A percentile compares a stretch with the other conserved stretches of the same genome.
phyloP scores from a whole-genome alignment of 2,113 vertebrate species.

The Pituophis catenifer region DNA sequence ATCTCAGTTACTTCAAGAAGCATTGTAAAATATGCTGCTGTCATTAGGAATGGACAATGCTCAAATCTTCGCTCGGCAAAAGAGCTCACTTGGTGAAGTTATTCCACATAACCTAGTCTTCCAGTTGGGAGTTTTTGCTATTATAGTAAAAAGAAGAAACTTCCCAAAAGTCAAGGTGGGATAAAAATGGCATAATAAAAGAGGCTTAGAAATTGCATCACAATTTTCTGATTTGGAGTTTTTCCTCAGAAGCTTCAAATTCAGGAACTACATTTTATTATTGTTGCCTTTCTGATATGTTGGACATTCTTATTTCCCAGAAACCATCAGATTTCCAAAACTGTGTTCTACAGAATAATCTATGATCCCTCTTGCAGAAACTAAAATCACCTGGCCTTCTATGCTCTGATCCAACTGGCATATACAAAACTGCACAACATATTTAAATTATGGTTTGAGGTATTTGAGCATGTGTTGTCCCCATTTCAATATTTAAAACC shows the following conservation, averaged over 20 bases:
- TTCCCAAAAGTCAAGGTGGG: not conserved
- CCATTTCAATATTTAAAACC: not conserved
- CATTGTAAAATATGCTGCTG: not conserved
- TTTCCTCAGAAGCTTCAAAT: not conserved
- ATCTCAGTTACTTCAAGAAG: not conserved
- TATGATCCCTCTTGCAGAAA: not conserved
- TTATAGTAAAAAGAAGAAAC: not conserved
- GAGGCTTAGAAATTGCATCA: not conserved
- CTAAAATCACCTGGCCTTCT: not conserved
- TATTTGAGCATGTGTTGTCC: not conserved
- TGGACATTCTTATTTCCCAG: not conserved
- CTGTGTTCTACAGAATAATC: not conserved
- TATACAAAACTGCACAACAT: not conserved
- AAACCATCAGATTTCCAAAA: not conserved
- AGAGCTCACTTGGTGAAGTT: not conserved
- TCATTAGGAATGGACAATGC: not conserved
- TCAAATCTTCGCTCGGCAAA: not conserved
- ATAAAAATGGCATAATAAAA: not conserved
- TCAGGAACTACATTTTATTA: not conserved
- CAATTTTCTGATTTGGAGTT: not conserved
- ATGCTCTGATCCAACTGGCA: not conserved
- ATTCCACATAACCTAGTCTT: not conserved
- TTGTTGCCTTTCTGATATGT: not conserved
- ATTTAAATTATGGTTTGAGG: not conserved
- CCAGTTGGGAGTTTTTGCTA: not conserved